Evolutionary conservation across 2,797 vertebrate genomes (phyloP).

Genomic region (Sebastes steindachneri): DNA sequence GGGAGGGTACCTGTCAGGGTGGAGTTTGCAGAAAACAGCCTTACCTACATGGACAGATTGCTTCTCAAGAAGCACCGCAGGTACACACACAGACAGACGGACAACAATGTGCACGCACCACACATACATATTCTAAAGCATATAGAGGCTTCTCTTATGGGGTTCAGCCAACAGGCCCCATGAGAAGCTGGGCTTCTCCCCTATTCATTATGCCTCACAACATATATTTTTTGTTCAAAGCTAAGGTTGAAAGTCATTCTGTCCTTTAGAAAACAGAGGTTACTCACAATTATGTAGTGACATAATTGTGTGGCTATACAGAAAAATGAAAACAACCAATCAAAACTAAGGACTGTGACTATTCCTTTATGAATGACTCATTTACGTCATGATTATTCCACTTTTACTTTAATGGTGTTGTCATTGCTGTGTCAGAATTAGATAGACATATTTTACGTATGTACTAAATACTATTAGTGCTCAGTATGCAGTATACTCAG

Average conservation of each 20-base stretch:
- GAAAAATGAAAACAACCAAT: background rate
- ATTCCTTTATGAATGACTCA: background rate
- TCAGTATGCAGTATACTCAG: background rate
- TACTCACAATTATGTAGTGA: background rate
- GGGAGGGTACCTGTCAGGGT: slow-evolving; percentile 78
- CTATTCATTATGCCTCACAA: slow-evolving; percentile 2
- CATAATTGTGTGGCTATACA: background rate
- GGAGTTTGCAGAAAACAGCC: slow-evolving; percentile 85
- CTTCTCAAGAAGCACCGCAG: slow-evolving; percentile 92
- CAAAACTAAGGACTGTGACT: background rate
- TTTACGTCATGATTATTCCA: background rate
- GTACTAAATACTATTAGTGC: background rate
- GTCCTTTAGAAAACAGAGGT: background rate
- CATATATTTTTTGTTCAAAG: background rate
- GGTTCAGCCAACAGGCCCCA: background rate
- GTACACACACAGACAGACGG: slow-evolving; percentile 69
- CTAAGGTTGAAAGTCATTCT: background rate
- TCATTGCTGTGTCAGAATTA: background rate
- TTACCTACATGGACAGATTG: slow-evolving; percentile 92
- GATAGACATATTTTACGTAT: background rate
- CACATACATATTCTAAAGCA: slow-evolving; percentile 7
- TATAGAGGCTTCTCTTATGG: background rate
- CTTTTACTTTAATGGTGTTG: background rate
- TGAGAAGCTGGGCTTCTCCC: background rate
- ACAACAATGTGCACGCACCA: background rate